These are phyloP conservation scores for Monochamus saltuarius DNA, from an alignment of 1,140 invertebrate species.

Conservation along the genomic window DNA sequence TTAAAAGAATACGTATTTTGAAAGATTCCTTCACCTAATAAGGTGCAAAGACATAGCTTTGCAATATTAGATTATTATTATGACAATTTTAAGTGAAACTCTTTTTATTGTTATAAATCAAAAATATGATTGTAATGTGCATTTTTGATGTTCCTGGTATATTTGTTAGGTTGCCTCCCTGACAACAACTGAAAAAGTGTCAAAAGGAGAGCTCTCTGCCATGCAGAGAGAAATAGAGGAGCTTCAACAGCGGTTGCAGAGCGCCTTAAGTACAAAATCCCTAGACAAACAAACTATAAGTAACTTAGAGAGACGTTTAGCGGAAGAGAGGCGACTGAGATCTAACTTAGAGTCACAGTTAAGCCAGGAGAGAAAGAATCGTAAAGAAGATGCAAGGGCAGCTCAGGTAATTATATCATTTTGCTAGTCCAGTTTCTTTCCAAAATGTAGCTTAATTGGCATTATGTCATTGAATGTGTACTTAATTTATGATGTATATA, in stretches of 20 bases:
- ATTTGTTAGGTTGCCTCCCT: slow-evolving; percentile 49
- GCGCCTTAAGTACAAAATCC: slow-evolving; percentile 64
- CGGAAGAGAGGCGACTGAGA: slow-evolving; percentile 79
- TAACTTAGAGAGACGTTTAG: slow-evolving; percentile 75
- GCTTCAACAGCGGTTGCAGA: slow-evolving; percentile 67
- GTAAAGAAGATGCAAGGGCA: slow-evolving; percentile 68
- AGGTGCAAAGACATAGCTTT: too few species aligned
- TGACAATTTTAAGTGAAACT: too few species aligned
- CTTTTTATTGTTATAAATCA: too few species aligned
- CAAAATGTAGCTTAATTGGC: background rate
- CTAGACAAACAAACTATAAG: slow-evolving; percentile 76
- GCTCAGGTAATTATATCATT: slow-evolving; percentile 53
- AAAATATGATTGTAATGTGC: too few species aligned
- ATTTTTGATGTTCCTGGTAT: background rate
- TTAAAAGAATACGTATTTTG: too few species aligned
- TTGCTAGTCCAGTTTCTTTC: background rate
- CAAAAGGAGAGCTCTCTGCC: slow-evolving; percentile 72
- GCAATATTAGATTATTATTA: too few species aligned
- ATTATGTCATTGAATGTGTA: background rate
- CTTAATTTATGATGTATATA: too few species aligned
- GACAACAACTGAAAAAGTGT: slow-evolving; percentile 68
- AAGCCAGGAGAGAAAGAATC: slow-evolving; percentile 70
- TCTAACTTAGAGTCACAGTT: slow-evolving; percentile 75
- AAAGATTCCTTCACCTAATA: too few species aligned
- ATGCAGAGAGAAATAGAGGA: slow-evolving; percentile 81